Evolutionary conservation across 2,888 invertebrate species (phyloP).

Genomic region (Plagodis pulveraria): DNA sequence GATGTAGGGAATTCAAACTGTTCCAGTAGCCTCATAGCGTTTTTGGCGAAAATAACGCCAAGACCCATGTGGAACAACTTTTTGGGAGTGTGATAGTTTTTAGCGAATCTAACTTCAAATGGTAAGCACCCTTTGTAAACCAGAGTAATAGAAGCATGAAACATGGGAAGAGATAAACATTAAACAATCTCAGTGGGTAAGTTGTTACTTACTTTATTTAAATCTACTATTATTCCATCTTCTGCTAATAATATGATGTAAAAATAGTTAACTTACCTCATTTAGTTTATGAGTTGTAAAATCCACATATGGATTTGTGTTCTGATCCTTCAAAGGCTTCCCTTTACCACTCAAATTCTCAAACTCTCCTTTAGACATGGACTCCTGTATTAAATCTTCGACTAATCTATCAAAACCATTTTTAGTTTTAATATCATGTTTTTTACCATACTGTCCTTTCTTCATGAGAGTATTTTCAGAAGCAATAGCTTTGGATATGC

Average conservation of each 20-base stretch:
- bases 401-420: slow-evolving; percentile 94
- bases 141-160: too few species aligned
- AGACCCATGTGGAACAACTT: too few species aligned
- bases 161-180: too few species aligned
- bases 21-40: too few species aligned
- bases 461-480: slow-evolving; percentile 88
- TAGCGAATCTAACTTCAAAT: too few species aligned
- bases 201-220: too few species aligned
- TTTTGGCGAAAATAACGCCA: too few species aligned
- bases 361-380: slow-evolving; percentile 96
- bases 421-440: slow-evolving; percentile 91
- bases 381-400: slow-evolving; percentile 96
- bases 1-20: too few species aligned
- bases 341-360: slow-evolving; percentile 92
- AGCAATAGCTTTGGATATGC: slow-evolving; percentile 86
- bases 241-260: background rate
- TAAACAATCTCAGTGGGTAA: too few species aligned
- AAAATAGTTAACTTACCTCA: slow-evolving; percentile 79
- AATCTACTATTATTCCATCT: too few species aligned
- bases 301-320: slow-evolving; percentile 94
- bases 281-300: slow-evolving; percentile 94
- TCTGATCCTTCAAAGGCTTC: slow-evolving; percentile 90
- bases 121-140: too few species aligned
- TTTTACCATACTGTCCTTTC: slow-evolving; percentile 84
- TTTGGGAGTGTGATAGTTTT: too few species aligned